Evolutionary conservation across 2,888 invertebrate species (phyloP).

Genomic region (Ariolimax columbianus): DNA sequence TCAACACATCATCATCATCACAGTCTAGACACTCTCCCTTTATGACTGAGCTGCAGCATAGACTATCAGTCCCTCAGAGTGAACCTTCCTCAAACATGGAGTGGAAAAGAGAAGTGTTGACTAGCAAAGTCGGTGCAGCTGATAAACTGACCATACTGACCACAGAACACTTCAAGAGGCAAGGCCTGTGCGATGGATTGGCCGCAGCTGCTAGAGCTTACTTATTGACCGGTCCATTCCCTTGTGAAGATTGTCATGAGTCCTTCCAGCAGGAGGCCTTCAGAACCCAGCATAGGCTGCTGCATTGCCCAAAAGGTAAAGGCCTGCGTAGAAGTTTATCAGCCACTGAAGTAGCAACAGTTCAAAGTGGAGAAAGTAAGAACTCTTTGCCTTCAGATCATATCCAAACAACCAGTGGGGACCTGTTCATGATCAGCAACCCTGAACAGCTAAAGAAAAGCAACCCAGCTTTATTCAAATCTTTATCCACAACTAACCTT

Average conservation of each 20-base stretch:
- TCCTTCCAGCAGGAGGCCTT: conserved; percentile 89
- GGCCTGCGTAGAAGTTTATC: conserved; percentile 40
- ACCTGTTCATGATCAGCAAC: conserved; percentile 87
- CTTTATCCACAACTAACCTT: conserved; percentile 53
- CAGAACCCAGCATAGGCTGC: conserved; percentile 87
- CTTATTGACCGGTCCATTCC: conserved; percentile 26
- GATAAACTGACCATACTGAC: conserved; percentile 40
- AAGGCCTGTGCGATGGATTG: conserved; percentile 43
- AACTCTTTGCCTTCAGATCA: not conserved
- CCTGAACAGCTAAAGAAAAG: conserved; percentile 84
- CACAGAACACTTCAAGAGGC: conserved; percentile 46
- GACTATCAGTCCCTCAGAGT: conserved; percentile 31
- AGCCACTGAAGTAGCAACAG: conserved; percentile 10
- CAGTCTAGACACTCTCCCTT: conserved; percentile 25
- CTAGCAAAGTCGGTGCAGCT: not conserved
- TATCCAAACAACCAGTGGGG: not conserved
- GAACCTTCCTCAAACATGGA: not conserved
- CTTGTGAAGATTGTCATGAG: conserved; percentile 86
- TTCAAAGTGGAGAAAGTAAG: not conserved
- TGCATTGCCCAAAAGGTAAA: conserved; percentile 82
- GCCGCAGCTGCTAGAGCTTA: conserved; percentile 46
- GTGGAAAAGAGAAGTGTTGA: conserved; percentile 23
- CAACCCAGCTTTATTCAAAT: conserved; percentile 49
- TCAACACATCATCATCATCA: not conserved
- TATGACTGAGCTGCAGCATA: conserved; percentile 45